phyloP scores from a whole-genome alignment of 2,797 vertebrate genomes.

The Anguilla pacifica region DNA sequence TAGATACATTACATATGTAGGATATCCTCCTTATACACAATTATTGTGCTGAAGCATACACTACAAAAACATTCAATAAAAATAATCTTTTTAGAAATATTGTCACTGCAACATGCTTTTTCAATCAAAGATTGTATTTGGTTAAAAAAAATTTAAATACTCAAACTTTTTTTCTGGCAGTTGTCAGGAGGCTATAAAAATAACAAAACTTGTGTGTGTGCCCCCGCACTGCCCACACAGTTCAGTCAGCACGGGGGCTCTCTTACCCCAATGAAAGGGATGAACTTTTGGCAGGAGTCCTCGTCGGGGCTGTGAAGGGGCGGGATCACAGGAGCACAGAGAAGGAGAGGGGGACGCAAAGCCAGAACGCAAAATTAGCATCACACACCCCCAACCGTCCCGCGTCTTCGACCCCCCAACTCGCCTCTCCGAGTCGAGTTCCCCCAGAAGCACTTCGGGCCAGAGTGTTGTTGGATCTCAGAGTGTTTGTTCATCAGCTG shows the following conservation, averaged over 20 bases:
- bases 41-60: too few species aligned
- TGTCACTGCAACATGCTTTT: too few species aligned
- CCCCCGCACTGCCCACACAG: not conserved
- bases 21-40: not conserved
- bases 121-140: too few species aligned
- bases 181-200: too few species aligned
- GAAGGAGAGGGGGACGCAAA: not conserved
- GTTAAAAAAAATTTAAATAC: too few species aligned
- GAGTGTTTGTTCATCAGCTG: not conserved
- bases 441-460: conserved; percentile 1
- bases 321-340: not conserved
- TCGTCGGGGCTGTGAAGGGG: conserved; percentile 83
- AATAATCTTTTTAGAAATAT: too few species aligned
- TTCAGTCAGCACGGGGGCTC: not conserved
- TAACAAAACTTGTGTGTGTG: too few species aligned
- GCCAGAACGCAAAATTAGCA: not conserved
- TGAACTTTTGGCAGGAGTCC: conserved; percentile 97
- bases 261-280: conserved; percentile 95
- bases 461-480: conserved; percentile 20
- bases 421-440: conserved; percentile 2
- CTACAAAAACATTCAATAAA: too few species aligned
- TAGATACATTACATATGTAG: not conserved
- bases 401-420: not conserved
- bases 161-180: too few species aligned
- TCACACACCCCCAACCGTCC: not conserved